Percentiles rank a stretch among this genome's conserved stretches.
Conservation (phyloP, 2,113 vertebrate species). For the Andinoacara biseriatus region DNA sequence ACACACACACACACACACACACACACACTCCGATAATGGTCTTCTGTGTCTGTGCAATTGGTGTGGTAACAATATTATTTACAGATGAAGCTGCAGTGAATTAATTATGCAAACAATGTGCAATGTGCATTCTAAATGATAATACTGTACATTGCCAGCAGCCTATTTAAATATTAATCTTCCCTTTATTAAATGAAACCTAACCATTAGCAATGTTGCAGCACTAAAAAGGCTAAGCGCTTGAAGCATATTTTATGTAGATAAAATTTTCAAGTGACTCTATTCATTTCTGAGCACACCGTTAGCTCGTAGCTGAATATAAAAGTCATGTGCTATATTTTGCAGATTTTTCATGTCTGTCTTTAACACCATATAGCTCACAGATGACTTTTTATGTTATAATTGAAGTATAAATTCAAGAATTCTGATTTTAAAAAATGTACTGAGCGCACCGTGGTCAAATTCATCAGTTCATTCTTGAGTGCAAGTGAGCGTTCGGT, state of each 20-base stretch:
- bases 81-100: conserved; percentile 55
- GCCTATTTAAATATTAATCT: conserved; percentile 65
- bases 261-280: conserved; percentile 46
- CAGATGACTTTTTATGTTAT: not conserved
- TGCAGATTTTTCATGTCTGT: not conserved
- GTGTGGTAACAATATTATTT: conserved; percentile 56
- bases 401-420: not conserved
- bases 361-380: not conserved
- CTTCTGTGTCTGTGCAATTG: conserved; percentile 8
- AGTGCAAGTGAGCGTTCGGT: not conserved
- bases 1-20: conserved; percentile 4
- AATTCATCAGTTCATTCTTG: not conserved
- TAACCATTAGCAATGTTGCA: conserved; percentile 53
- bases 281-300: conserved; percentile 29
- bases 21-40: conserved; percentile 16
- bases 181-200: conserved; percentile 55
- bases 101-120: conserved; percentile 66
- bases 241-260: conserved; percentile 39
- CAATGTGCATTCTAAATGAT: conserved; percentile 57
- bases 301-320: conserved; percentile 15
- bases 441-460: not conserved
- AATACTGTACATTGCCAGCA: conserved; percentile 39
- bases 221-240: conserved; percentile 32
- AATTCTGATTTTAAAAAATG: not conserved
- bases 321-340: not conserved